A percentile compares a stretch with the other conserved stretches of the same genome.
These are phyloP conservation scores for Catagonus wagneri DNA, from an alignment of 2,113 vertebrate genomes.

Conservation along the genomic window DNA sequence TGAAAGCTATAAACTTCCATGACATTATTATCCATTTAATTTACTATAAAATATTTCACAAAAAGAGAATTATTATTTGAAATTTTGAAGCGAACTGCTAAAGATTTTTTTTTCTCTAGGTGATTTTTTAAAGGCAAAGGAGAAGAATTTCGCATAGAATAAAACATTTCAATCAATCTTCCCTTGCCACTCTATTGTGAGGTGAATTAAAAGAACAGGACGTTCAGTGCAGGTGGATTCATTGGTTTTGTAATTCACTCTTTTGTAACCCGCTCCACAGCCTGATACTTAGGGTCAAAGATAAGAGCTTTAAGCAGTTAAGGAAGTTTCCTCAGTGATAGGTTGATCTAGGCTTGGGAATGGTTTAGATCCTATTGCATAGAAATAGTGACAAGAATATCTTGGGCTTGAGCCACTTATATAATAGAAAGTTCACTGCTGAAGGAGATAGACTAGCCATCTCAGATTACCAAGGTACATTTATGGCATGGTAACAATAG, in stretches of 20 bases:
- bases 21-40: background rate
- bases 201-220: conserved; percentile 11
- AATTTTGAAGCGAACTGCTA: conserved; percentile 33
- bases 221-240: background rate
- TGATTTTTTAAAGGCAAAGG: conserved; percentile 27
- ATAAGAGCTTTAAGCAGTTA: background rate
- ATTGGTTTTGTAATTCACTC: conserved; percentile 38
- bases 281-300: background rate
- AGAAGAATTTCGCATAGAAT: conserved; percentile 35
- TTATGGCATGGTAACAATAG: background rate
- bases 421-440: conserved; percentile 6
- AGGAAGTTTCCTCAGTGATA: background rate
- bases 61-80: conserved; percentile 31
- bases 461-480: background rate
- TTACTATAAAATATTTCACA: conserved; percentile 55
- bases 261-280: conserved; percentile 18
- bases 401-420: background rate
- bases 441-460: background rate
- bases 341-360: background rate
- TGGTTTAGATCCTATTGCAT: conserved; percentile 35
- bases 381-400: conserved; percentile 5
- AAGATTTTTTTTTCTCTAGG: background rate
- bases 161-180: background rate
- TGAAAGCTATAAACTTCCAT: conserved; percentile 40
- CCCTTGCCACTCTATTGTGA: background rate